Conservation (phyloP, 2,113 vertebrate species). For the Leucosticte australis region DNA sequence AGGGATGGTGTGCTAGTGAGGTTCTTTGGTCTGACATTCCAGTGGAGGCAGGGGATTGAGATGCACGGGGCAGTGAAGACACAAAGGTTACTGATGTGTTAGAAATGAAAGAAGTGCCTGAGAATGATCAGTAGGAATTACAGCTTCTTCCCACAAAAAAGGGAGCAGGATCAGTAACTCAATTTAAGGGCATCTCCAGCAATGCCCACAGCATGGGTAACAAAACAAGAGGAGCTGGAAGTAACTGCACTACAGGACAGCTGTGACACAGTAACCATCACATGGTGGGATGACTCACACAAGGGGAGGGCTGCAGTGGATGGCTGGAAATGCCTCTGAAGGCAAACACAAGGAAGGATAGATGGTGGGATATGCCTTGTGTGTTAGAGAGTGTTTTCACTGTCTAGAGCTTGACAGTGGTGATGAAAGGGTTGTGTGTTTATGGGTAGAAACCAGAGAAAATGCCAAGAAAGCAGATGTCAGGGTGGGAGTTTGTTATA, state of each 20-base stretch:
- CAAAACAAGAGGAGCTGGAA: neutral
- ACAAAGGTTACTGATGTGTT: neutral
- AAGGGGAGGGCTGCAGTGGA: neutral
- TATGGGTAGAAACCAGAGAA: neutral
- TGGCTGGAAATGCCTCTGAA: neutral
- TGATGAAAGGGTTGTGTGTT: neutral
- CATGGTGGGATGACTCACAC: fast-evolving
- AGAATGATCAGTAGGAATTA: neutral
- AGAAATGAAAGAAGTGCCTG: neutral
- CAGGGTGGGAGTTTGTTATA: neutral
- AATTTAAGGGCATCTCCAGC: neutral
- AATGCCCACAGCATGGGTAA: neutral
- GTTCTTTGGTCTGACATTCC: neutral
- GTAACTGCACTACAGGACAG: neutral
- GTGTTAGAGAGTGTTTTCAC: neutral
- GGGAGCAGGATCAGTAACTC: neutral
- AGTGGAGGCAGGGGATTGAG: neutral
- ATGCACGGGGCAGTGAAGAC: neutral
- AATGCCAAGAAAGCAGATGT: neutral
- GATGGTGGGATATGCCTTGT: neutral
- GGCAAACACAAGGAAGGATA: neutral
- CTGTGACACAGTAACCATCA: neutral
- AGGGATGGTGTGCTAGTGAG: neutral
- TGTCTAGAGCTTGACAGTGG: neutral
- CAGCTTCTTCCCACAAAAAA: neutral